Evolutionary conservation across 2,888 invertebrate genomes (phyloP), one percentile per base, ranked within the genome.

Genomic region (Bhutanitis thaidina): DNA sequence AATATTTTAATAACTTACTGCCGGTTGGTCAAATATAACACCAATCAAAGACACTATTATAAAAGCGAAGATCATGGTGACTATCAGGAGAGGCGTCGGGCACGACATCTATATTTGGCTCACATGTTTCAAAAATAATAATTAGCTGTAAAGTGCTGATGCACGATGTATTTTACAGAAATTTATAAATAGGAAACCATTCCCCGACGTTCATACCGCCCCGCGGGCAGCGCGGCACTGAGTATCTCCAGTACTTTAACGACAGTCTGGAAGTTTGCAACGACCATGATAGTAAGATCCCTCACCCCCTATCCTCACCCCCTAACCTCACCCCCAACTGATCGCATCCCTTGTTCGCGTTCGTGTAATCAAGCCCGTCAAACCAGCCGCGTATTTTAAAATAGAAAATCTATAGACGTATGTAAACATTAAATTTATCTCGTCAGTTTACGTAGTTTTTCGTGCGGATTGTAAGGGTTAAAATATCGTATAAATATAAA

Each of bases 1-100:
- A 20, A 20, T 20, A 5, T 12, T 10, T 25, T 4, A 37, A 41
- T 43, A 50, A 63, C 60, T 59, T 49, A 62, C 60, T 36, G 57
- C 50, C 37, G 61, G 56, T 44, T 52, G 56, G 49, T 49, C 49
- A 34, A 74, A 64, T 53, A 77, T 65, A 60, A 75, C 60, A 52
- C 72, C 78, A 51, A 79, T 58, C 51, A 74, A 58, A 53, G 66
- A 66, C 60, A 77, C 67, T 67, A 71, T 69, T 58, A 74, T 55
- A 55, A 75, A 65, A 63, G 71, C 65, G 61, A 74, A 71, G 68
- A 75, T 62, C 81, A 84, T 83, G 64, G 64, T 69, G 62, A 66
- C 58, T 55, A 71, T 58, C 60, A 75, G 52, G 56, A 71, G 57
- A 53, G 64, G 60, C 50, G 56, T 65, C 59, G 62, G 65, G 59